Evolutionary conservation across 2,888 invertebrate genomes (phyloP), one percentile per base, ranked within the genome.

Genomic region (Tortrix viridana): DNA sequence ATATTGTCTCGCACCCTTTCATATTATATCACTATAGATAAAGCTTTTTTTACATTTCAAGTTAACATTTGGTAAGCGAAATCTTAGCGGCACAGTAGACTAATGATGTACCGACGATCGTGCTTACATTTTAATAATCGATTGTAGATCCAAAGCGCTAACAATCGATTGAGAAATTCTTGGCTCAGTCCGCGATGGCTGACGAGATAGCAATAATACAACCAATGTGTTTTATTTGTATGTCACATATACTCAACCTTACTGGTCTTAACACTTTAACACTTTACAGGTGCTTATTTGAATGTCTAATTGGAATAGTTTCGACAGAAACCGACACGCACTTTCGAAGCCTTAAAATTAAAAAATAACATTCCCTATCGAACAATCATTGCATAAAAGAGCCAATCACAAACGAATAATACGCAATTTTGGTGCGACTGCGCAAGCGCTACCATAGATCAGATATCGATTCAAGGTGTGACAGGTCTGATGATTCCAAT

Each of bases 51-150:
- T 20, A 41, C 2, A 16, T 23, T 43, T 44, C 14, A 4, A 50
- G 14, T 9, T 50, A 32, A 37, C 19, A 54, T 60, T 44, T 55
- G 46, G 16, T 44, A 66, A 70, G 81, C 74, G 65, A 37, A 77
- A 84, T 86, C 80, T 86, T 86, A 86, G 67, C 44, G 59, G 56
- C 62, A 38, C 67, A 54, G 48, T 66, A 67, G 60, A 70, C 80
- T 83, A 85, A 85, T 82, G 81, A 84, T 79, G 79, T 79, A 79
- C 80, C 74, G 74, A 75, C 72, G 79, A 78, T 76, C 78, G 75
- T 80, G 81, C 77, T 84, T 85, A 88, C 82, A 83, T 85, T 85
- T 85, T 85, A 86, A 87, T 86, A 85, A 87, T 84, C 82, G 80
- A 82, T 82, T 82, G 82, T 82, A 79, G 80, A 66, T 67, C 66